phyloP scores from a whole-genome alignment of 2,888 invertebrate genomes.

The Furcula furcula region DNA sequence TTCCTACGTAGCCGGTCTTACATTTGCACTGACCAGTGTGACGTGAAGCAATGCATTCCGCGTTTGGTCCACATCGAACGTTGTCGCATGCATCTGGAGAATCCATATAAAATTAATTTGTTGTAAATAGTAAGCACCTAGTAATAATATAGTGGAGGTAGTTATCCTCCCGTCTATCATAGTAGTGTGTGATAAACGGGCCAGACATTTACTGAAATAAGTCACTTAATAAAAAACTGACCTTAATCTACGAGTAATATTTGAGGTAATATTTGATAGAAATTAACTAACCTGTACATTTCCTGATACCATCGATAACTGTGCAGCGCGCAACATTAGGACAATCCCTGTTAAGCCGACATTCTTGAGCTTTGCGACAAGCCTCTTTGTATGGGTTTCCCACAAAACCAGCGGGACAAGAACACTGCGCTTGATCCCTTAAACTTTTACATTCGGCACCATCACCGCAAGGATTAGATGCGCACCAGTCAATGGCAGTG shows the following conservation, averaged over 20 bases:
- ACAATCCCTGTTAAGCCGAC: slow-evolving; percentile 89
- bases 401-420: slow-evolving; percentile 89
- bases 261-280: too few relatives aligned
- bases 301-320: slow-evolving; percentile 85
- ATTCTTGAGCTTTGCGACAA: slow-evolving; percentile 91
- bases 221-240: too few relatives aligned
- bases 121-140: too few relatives aligned
- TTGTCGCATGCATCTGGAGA: slow-evolving; percentile 89
- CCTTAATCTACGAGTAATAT: too few relatives aligned
- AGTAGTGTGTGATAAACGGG: too few relatives aligned
- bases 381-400: slow-evolving; percentile 94
- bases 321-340: slow-evolving; percentile 90
- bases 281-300: slow-evolving; percentile 84
- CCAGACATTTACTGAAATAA: too few relatives aligned
- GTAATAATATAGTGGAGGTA: too few relatives aligned
- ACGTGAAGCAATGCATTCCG: slow-evolving; percentile 89
- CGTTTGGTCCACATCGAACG: slow-evolving; percentile 89
- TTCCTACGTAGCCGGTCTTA: slow-evolving; percentile 88
- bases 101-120: too few relatives aligned
- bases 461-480: slow-evolving; percentile 89
- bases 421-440: slow-evolving; percentile 90
- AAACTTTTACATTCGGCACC: slow-evolving; percentile 91
- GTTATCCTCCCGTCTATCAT: too few relatives aligned
- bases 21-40: slow-evolving; percentile 91
- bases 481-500: slow-evolving; percentile 89